Evolutionary conservation across 2,797 vertebrate species (phyloP), one percentile per base, ranked within the genome.

Genomic region (Geotria australis): DNA sequence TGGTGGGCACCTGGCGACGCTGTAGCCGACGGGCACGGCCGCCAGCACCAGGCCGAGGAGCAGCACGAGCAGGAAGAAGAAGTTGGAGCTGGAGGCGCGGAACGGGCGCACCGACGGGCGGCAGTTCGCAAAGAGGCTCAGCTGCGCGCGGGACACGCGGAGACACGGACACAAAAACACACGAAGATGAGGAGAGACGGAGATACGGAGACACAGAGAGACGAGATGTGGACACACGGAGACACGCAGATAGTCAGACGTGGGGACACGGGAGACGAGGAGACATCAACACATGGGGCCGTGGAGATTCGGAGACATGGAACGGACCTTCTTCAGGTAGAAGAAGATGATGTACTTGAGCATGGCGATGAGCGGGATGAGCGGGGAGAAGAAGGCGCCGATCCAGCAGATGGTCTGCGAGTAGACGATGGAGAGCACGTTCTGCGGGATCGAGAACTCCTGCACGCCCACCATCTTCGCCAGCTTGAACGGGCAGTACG

Each of bases 351-450:
- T 15, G 58, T 81, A 79, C 66, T 85, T 88, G 61, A 72, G 8
- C 8, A 74, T 72, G 70, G 81, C 83, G 65, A 89, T 76, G 58
- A 83, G 59, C 1, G 81, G 80, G 60, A 89, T 70, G 51, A 85
- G 63, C 12, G 84, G 84, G 65, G 79, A 83, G 71, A 83, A 89
- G 11, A 88, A 71, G 57, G 77, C 73, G 11, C 84, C 84, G 0
- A 73, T 71, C 84, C 84, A 89, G 63, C 82, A 81, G 57, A 86
- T 71, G 0, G 79, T 84, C 68, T 89, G 84, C 47, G 74, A 68
- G 6, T 88, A 84, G 59, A 84, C 75, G 57, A 86, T 70, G 9
- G 72, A 74, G 12, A 89, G 72, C 9, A 89, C 77, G 4, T 80
- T 80, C 24, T 71, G 57, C 0, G 81, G 68, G 47, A 89, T 75